Evolutionary conservation across 2,113 vertebrate genomes (phyloP).

Genomic region (Carassius gibelio): DNA sequence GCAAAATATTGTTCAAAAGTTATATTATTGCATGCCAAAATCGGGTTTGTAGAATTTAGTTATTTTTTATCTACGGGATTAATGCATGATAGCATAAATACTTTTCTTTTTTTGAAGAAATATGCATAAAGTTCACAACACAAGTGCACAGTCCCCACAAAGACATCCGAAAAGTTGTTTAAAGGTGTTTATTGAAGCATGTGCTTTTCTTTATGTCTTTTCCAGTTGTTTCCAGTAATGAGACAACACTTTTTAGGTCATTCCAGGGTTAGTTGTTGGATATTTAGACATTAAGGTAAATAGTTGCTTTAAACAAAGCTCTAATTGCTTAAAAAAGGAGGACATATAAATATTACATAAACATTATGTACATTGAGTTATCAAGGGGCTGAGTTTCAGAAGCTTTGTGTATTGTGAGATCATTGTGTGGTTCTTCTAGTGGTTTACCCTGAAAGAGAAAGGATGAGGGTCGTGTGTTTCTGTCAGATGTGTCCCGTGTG

Average conservation of each 20-base stretch:
- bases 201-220: background rate
- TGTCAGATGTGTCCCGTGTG: background rate
- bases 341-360: constrained; percentile 36
- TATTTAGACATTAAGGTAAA: background rate
- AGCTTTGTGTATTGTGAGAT: too few species aligned
- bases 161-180: background rate
- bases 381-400: background rate
- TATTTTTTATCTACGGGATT: too few species aligned
- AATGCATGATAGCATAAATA: too few species aligned
- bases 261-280: background rate
- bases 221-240: background rate
- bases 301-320: background rate
- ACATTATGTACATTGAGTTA: constrained; percentile 28
- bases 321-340: background rate
- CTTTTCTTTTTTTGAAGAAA: too few species aligned
- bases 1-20: background rate
- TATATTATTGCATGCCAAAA: too few species aligned
- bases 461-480: background rate
- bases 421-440: background rate
- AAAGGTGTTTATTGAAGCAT: background rate
- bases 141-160: background rate
- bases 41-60: too few species aligned
- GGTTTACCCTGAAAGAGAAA: background rate
- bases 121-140: background rate
- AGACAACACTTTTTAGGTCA: background rate